A percentile compares a stretch with the other conserved stretches of the same genome.
phyloP scores from a whole-genome alignment of 2,797 vertebrate species.

The Syndactyla subalaris region DNA sequence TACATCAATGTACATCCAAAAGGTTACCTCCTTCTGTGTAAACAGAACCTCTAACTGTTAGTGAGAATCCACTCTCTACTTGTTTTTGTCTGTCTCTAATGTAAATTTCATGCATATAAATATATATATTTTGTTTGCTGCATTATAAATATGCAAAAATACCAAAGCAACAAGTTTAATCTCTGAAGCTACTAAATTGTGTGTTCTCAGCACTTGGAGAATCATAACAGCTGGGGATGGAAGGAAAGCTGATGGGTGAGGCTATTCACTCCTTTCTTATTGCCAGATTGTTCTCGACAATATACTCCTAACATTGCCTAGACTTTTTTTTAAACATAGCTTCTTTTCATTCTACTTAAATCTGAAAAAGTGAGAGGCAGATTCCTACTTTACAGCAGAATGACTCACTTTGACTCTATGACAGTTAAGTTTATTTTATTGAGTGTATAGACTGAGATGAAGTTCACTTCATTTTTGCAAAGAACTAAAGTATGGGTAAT shows the following conservation, averaged over 20 bases:
- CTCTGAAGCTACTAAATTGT: neutral
- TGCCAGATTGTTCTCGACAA: neutral
- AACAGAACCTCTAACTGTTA: neutral
- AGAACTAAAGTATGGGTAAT: neutral
- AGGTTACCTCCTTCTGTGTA: neutral
- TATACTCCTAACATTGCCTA: neutral
- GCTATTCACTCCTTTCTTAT: neutral
- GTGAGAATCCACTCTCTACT: neutral
- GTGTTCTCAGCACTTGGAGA: neutral
- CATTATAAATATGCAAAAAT: neutral
- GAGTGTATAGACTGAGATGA: neutral
- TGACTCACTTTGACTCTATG: neutral
- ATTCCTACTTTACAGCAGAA: neutral
- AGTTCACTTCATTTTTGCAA: slow-evolving; percentile 15
- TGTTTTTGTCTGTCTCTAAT: neutral
- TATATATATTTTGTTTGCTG: neutral
- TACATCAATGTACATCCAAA: neutral
- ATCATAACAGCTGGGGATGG: neutral
- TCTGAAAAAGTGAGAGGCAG: neutral
- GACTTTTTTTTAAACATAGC: neutral
- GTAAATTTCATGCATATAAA: neutral
- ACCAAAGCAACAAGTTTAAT: neutral
- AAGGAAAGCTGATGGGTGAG: neutral
- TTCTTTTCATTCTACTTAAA: slow-evolving; percentile 5
- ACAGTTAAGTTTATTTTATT: slow-evolving; percentile 1